A percentile compares a stretch with the other conserved stretches of the same genome.
Conservation (phyloP, 2,113 vertebrate genomes). For the human (Homo sapiens) region DNA sequence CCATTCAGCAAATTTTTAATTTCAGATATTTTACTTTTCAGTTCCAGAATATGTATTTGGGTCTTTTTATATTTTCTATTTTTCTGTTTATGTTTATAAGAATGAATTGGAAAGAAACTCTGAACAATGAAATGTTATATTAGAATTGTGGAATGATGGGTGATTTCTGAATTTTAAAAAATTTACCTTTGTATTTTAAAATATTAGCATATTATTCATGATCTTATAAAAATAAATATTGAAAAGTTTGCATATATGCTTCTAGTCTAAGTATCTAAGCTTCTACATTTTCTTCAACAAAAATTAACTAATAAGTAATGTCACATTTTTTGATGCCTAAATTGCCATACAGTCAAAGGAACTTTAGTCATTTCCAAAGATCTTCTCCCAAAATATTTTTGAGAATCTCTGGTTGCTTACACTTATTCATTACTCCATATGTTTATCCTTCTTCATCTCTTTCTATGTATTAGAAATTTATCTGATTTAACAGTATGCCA, state of each 20-base stretch:
- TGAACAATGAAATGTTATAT: not conserved
- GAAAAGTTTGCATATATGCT: not conserved
- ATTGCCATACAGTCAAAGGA: not conserved
- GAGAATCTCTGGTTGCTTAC: not conserved
- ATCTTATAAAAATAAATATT: not conserved
- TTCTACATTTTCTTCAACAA: not conserved
- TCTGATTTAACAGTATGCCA: not conserved
- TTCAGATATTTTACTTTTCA: not conserved
- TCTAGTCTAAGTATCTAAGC: not conserved
- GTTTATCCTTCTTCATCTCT: not conserved
- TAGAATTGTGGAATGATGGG: not conserved
- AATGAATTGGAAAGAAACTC: not conserved
- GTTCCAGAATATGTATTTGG: not conserved
- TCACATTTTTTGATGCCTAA: not conserved
- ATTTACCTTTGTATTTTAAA: not conserved
- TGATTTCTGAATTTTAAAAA: not conserved
- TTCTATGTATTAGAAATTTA: not conserved
- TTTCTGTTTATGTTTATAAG: not conserved
- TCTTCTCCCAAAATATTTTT: not conserved
- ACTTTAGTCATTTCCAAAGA: not conserved
- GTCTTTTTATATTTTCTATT: not conserved
- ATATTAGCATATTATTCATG: not conserved
- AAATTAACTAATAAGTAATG: not conserved
- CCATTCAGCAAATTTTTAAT: not conserved
- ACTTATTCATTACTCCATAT: not conserved